Evolutionary conservation across 2,113 vertebrate genomes (phyloP).

Genomic region (Rhinoderma darwinii): DNA sequence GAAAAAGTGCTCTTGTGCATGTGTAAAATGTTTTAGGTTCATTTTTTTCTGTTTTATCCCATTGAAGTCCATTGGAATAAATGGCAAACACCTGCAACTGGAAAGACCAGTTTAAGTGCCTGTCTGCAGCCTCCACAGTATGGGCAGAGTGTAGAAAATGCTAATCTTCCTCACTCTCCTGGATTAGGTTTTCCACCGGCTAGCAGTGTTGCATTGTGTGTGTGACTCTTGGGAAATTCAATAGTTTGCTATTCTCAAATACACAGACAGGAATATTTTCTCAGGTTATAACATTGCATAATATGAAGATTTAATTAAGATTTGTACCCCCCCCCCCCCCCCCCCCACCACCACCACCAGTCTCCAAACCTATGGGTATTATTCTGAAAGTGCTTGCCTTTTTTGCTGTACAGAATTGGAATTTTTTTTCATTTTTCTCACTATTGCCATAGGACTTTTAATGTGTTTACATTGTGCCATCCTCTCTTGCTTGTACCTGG

Average conservation of each 20-base stretch:
- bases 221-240: conserved; percentile 22
- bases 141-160: too few relatives aligned
- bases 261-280: not conserved
- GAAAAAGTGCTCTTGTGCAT: too few relatives aligned
- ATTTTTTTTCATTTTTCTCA: not conserved
- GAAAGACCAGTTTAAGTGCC: not conserved
- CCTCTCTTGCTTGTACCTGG: not conserved
- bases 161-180: not conserved
- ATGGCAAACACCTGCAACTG: not conserved
- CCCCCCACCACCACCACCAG: not conserved
- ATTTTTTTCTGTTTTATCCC: too few relatives aligned
- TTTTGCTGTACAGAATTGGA: not conserved
- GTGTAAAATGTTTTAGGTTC: too few relatives aligned
- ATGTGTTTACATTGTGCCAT: not conserved
- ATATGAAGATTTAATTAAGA: not conserved
- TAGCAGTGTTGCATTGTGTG: not conserved
- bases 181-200: not conserved
- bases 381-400: not conserved
- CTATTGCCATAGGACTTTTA: not conserved
- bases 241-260: conserved; percentile 3
- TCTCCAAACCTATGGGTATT: not conserved
- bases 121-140: not conserved
- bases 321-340: not conserved
- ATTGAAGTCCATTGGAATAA: too few relatives aligned
- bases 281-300: not conserved